Base-by-base conservation (phyloP, 2,113 vertebrate genomes). In the Psilopogon haemacephalus region DNA sequence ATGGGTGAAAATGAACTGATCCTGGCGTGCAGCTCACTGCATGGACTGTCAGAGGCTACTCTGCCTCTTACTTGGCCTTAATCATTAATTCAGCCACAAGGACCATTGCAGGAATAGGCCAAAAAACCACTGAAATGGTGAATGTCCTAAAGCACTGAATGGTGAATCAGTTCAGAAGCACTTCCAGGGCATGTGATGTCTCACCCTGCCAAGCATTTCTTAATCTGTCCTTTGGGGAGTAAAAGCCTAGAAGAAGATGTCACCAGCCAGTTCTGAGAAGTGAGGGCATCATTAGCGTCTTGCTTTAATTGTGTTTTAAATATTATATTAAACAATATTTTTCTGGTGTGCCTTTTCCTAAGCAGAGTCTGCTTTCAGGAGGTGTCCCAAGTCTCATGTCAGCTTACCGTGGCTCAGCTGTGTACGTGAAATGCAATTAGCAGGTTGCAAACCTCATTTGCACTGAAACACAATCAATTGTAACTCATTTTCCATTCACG, bases 401-500 rank as follows among this genome's bases (percentile, higher is more conserved):
- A 96, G 89, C 91, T 97, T 95, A 93, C 95, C 95, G 93, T 91
- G 95, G 91, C 96, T 96, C 93, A 93, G 92, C 96, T 97, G 97
- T 96, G 97, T 97, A 96, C 77, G 48, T 56, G 52, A 96, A 98
- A 98, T 98, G 97, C 94, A 98, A 98, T 98, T 98, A 98, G 93
- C 97, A 94, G 96, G 97, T 97, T 98, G 96, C 97, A 98, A 98
- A 98, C 97, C 97, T 98, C 97, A 96, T 98, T 98, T 98, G 84
- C 97, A 96, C 97, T 97, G 98, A 98, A 98, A 98, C 98, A 97
- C 98, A 98, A 98, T 98, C 98, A 98, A 98, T 98, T 98, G 96
- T 98, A 98, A 98, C 98, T 98, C 97, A 92, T 98, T 98, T 98
- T 98, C 46, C 64, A 97, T 97, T 97, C 98, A 96, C 30, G 15